Evolutionary conservation across 2,113 vertebrate genomes (phyloP), one percentile per base, ranked within the genome.

Genomic region (Coracopsis vasa): DNA sequence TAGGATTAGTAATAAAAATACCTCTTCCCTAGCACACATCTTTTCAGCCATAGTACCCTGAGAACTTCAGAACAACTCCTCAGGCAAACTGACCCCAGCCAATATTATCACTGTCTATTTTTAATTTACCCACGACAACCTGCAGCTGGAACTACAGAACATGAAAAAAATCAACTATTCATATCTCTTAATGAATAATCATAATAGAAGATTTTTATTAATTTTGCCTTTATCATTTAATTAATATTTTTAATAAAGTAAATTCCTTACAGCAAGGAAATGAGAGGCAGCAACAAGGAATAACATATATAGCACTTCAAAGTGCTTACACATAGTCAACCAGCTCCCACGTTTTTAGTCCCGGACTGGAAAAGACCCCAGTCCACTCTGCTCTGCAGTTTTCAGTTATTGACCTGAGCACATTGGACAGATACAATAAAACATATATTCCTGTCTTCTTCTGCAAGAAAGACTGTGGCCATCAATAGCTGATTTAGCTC

Each of bases 181-280:
- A 23, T 71, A 70, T 64, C 74, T 80, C 67, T 61, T 86, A 92
- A 95, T 92, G 92, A 90, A 86, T 74, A 94, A 90, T 86, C 53
- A 33, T 45, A 80, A 66, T 72, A 88, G 45, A 77, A 56, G 47
- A 61, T 62, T 82, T 69, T 66, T 80, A 88, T 86, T 88, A 89
- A 74, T 91, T 88, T 74, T 81, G 50, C 39, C n/a, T 90, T 94
- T 86, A 94, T 53, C 73, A 25, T 25, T n/a, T 74, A 94, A 93
- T 79, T 47, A 71, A 31, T 91, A 64, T 75, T 87, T 93, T 85
- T 42, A 74, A 80, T 84, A 82, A 80, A 87, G 73, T 89, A 95
- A 95, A 85, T 80, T 61, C 80, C 84, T 73, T 56, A 72, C 70
- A 85, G 78, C 61, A 91, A 92, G 44, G 19, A 47, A 89, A 92